Percentiles rank a stretch among this genome's conserved stretches.
These are phyloP conservation scores for Microtus pennsylvanicus DNA, from an alignment of 2,113 vertebrate species.

Conservation along the genomic window DNA sequence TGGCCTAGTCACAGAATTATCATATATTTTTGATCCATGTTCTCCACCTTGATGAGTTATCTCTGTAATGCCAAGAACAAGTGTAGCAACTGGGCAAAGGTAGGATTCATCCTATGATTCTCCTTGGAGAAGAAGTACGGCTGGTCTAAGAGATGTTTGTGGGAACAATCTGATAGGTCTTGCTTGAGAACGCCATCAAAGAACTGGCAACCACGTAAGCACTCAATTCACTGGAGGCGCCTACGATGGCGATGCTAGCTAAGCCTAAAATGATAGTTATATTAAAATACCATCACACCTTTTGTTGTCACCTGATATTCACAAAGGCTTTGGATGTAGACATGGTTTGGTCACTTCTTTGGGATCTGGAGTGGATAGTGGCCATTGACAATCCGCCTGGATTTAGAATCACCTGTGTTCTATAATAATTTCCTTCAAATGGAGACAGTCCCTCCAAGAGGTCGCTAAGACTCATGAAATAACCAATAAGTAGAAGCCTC, in stretches of 20 bases:
- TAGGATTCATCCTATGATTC: neutral
- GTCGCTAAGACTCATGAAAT: neutral
- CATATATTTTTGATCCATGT: neutral
- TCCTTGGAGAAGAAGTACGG: neutral
- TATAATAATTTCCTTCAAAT: neutral
- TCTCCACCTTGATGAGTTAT: neutral
- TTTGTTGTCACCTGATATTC: neutral
- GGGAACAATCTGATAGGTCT: neutral
- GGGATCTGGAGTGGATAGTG: no score
- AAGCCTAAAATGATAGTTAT: no score
- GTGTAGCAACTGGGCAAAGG: neutral
- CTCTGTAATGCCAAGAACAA: neutral
- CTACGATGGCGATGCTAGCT: neutral
- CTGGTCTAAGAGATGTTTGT: neutral
- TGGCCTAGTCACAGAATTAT: neutral
- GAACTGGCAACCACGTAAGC: neutral
- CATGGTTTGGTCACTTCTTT: neutral
- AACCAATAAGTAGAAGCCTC: no score
- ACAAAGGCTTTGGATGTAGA: neutral
- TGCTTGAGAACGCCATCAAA: neutral
- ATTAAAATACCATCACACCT: neutral
- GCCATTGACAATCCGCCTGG: neutral
- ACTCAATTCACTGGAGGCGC: neutral
- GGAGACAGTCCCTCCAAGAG: neutral
- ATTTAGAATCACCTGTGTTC: neutral